These are phyloP conservation scores for Drosophila subobscura DNA, from an alignment of 1,140 invertebrate genomes.

Conservation along the genomic window DNA sequence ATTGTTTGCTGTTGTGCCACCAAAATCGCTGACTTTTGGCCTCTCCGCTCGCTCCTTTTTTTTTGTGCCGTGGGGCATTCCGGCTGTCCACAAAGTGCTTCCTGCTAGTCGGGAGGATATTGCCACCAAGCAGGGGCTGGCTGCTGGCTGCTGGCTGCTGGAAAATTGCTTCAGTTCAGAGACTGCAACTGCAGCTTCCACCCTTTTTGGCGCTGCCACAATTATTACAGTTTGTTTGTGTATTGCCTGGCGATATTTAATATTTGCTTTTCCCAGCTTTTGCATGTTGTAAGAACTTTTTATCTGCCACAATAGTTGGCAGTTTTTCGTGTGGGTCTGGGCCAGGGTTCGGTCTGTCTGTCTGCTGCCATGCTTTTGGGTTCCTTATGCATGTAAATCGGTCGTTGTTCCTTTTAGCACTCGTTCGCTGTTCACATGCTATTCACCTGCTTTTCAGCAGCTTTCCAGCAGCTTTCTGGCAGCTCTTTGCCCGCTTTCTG, in stretches of 20 bases:
- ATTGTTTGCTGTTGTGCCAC: slow-evolving; percentile 32
- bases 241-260: slow-evolving; percentile 45
- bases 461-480: no score
- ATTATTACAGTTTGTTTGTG: slow-evolving; percentile 59
- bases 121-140: slow-evolving; percentile 32
- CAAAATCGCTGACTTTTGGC: slow-evolving; percentile 40
- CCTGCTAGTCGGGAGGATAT: slow-evolving; percentile 52
- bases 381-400: slow-evolving; percentile 77
- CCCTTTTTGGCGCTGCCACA: slow-evolving; percentile 18
- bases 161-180: slow-evolving; percentile 24
- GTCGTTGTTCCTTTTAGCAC: slow-evolving; percentile 62
- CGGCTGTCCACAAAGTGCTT: slow-evolving; percentile 48
- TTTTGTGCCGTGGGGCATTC: slow-evolving; percentile 14
- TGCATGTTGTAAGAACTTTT: slow-evolving; percentile 11
- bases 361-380: slow-evolving; percentile 9
- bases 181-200: slow-evolving; percentile 38
- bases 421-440: slow-evolving; percentile 34
- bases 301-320: slow-evolving; percentile 43
- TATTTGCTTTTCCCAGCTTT: slow-evolving; percentile 33
- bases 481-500: slow-evolving; percentile 24
- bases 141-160: slow-evolving; percentile 1
- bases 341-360: slow-evolving; percentile 6
- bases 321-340: slow-evolving; percentile 12
- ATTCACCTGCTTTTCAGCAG: no score
- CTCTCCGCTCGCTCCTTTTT: neutral